Base-by-base conservation (phyloP, 1,140 invertebrate species). In the Planococcus citri region DNA sequence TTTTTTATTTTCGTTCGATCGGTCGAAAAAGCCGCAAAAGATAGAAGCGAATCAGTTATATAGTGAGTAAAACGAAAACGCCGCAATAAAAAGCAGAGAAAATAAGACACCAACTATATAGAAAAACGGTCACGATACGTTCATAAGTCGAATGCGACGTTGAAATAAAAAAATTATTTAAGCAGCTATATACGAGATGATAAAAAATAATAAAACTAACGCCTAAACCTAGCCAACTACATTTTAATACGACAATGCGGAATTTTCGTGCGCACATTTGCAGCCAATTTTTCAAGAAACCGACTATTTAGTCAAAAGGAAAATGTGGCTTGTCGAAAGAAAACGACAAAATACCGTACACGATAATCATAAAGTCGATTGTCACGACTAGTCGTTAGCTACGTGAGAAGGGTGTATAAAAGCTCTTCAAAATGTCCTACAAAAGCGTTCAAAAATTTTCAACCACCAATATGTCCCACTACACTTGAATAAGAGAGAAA, bases 341-440 rank as follows among this genome's bases (percentile, higher is more conserved):
- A 51, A 51, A 3, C 41, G 2, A 3, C 41, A 51, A 51, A 51
- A 51, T 51, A 51, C 41, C 6, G 41, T 51, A 51, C 41, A 20
- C 41, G 41, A 51, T 51, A 51, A 51, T 51, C 41, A 51, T 51
- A 51, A 51, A 51, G 41, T 51, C 41, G 17, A 51, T 51, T 51
- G 41, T 20, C 41, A 51, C 41, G 41, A 51, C 41, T 51, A 3
- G 41, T 51, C 41, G 41, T 51, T 51, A 51, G 41, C 6, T 51
- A 51, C 41, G 41, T 51, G 41, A 51, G 41, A 51, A 51, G 41
- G 17, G 41, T 51, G 12, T 51, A 9, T 9, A n/a, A 51, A 51
- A 51, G 17, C 41, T 51, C 41, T 51, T 51, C 41, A 51, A 51
- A 51, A 51, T 20, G 17, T n/a, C 41, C 41, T 51, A n/a, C 41